These are phyloP conservation scores for Eulimnadia texana DNA, from an alignment of 1,140 invertebrate genomes.

Conservation along the genomic window DNA sequence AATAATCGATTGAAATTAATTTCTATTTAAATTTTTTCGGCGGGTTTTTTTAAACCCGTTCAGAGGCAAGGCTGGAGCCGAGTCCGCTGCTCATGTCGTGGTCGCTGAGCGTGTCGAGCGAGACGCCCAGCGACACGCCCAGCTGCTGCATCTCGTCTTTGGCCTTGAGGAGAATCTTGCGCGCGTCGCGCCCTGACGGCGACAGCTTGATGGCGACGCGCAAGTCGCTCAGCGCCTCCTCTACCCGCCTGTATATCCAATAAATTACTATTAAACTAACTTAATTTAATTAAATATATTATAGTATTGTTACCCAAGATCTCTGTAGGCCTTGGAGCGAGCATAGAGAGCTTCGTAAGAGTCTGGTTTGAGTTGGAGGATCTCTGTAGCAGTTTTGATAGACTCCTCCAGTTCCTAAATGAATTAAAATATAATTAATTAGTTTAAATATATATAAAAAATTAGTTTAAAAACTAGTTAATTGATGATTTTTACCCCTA, in stretches of 20 bases:
- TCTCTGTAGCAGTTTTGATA: constrained; percentile 70
- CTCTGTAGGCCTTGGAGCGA: constrained; percentile 66
- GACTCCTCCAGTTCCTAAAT: constrained; percentile 39
- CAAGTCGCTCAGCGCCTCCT: constrained; percentile 33
- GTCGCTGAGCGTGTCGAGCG: constrained; percentile 14
- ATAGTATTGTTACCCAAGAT: constrained; percentile 34
- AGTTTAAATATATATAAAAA: too few relatives aligned
- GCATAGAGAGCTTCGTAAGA: constrained; percentile 89
- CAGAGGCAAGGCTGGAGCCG: constrained; percentile 15
- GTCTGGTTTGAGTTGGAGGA: constrained; percentile 60
- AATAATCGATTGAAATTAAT: too few relatives aligned
- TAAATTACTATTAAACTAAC: background rate
- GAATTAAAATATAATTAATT: constrained; percentile 18
- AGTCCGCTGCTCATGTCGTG: constrained; percentile 16
- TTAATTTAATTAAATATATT: background rate
- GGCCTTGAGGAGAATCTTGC: constrained; percentile 31
- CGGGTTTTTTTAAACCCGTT: constrained; percentile 8
- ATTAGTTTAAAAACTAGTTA: constrained; percentile 5
- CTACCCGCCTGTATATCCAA: constrained; percentile 23
- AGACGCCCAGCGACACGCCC: constrained; percentile 1
- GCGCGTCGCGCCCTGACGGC: constrained; percentile 33
- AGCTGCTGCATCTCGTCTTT: constrained; percentile 29
- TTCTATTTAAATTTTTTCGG: too few relatives aligned
- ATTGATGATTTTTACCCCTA: constrained; percentile 50
- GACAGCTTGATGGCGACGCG: constrained; percentile 33